Conservation (phyloP, 2,888 invertebrate genomes). For the Leucozona laternaria region DNA sequence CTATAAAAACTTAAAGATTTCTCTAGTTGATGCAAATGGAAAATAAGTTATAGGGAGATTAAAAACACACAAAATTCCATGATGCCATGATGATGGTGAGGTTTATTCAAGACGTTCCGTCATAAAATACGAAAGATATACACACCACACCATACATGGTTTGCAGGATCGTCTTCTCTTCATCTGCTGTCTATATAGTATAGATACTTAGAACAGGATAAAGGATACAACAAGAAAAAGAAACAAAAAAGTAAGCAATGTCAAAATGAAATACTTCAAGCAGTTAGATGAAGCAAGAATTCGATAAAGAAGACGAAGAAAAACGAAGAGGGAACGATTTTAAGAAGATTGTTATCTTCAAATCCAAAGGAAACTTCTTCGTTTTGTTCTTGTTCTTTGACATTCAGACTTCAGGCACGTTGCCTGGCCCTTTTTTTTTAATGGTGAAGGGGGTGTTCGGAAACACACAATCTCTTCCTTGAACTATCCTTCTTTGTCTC, state of each 20-base stretch:
- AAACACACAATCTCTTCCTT: conserved; percentile 45
- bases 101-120: conserved; percentile 63
- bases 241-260: conserved; percentile 33
- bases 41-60: neutral
- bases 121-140: conserved; percentile 67
- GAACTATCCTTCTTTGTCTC: neutral
- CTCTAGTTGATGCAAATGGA: neutral
- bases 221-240: conserved; percentile 33
- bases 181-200: neutral
- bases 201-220: conserved; percentile 31
- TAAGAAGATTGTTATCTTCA: conserved; percentile 63
- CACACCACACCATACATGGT: conserved; percentile 51
- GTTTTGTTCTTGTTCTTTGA: conserved; percentile 36
- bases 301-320: conserved; percentile 21
- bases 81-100: conserved; percentile 42
- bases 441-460: conserved; percentile 52
- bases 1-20: neutral
- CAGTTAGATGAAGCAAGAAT: conserved; percentile 31
- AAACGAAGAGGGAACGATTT: conserved; percentile 48
- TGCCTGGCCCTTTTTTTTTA: conserved; percentile 47
- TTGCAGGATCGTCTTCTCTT: conserved; percentile 44
- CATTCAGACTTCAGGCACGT: conserved; percentile 37
- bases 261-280: conserved; percentile 50
- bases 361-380: conserved; percentile 58
- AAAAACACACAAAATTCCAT: conserved; percentile 3